A percentile compares a stretch with the other conserved stretches of the same genome.
These are phyloP conservation scores for Cotesia congregata DNA, from an alignment of 2,888 invertebrate species.

Conservation along the genomic window DNA sequence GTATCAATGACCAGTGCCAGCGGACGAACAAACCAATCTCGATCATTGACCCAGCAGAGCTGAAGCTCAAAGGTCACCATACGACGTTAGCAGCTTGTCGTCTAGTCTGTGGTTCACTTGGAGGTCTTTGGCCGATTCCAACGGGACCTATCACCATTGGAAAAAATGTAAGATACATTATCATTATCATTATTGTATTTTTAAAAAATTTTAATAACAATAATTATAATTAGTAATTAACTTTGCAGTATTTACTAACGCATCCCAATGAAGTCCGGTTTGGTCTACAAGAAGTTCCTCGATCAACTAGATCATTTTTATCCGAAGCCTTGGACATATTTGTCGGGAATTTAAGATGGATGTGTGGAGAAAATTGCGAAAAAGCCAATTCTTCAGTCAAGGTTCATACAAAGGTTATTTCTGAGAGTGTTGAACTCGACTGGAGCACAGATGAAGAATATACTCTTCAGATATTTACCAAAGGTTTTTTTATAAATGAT, in stretches of 20 bases:
- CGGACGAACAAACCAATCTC: constrained; percentile 45
- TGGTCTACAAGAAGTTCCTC: constrained; percentile 39
- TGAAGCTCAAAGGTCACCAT: constrained; percentile 46
- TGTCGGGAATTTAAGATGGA: constrained; percentile 73
- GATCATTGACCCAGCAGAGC: constrained; percentile 38
- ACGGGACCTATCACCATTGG: constrained; percentile 50
- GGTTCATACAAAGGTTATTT: constrained; percentile 74
- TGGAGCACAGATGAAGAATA: constrained; percentile 83
- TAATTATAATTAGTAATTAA: not conserved
- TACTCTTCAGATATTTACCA: constrained; percentile 73
- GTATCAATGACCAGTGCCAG: constrained; percentile 51
- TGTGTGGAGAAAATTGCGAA: constrained; percentile 73
- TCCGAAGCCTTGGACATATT: constrained; percentile 74
- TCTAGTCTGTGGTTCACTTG: constrained; percentile 54
- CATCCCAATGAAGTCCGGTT: constrained; percentile 46
- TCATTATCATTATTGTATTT: constrained; percentile 3
- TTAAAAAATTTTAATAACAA: not conserved
- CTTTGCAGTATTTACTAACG: constrained; percentile 43
- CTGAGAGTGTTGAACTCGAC: constrained; percentile 72
- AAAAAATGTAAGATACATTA: constrained; percentile 46
- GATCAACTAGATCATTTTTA: constrained; percentile 72
- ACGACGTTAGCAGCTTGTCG: constrained; percentile 57
- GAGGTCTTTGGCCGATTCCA: constrained; percentile 59
- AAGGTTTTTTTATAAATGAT: constrained; percentile 67
- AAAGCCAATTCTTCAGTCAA: constrained; percentile 72